phyloP scores from a whole-genome alignment of 2,888 invertebrate genomes.

The Caenorhabditis sp. region DNA sequence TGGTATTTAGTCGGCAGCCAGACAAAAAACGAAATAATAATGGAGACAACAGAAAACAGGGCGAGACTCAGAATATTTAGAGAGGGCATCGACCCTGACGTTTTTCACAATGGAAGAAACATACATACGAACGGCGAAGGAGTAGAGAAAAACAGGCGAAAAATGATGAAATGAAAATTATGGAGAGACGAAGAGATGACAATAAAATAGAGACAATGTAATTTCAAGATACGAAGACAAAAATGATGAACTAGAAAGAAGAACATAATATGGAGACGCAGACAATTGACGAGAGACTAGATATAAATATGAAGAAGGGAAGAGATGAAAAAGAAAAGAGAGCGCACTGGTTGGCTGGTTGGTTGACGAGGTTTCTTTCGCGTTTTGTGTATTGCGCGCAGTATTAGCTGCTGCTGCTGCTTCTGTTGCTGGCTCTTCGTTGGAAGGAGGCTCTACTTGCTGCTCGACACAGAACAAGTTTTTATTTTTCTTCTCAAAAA shows the following conservation, averaged over 20 bases:
- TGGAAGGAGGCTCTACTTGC: not conserved
- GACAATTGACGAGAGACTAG: not conserved
- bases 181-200: not conserved
- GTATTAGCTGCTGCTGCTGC: conserved; percentile 25
- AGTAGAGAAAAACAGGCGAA: not conserved
- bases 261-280: not conserved
- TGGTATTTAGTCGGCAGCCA: not conserved
- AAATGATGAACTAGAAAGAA: not conserved
- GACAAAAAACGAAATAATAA: not conserved
- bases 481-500: not conserved
- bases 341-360: conserved; percentile 42
- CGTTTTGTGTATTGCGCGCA: conserved; percentile 41
- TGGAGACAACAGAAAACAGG: not conserved
- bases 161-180: not conserved
- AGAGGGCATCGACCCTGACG: not conserved
- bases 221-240: not conserved
- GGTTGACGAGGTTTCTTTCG: conserved; percentile 12
- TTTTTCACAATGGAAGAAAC: not conserved
- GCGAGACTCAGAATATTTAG: not conserved
- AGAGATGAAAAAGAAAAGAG: conserved; percentile 10
- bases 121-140: conserved; percentile 2
- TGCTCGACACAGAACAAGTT: not conserved
- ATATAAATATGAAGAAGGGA: not conserved
- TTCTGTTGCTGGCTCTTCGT: conserved; percentile 1
- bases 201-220: not conserved